Evolutionary conservation across 2,113 vertebrate species (phyloP).

Genomic region (Ptychochromis oligacanthus): DNA sequence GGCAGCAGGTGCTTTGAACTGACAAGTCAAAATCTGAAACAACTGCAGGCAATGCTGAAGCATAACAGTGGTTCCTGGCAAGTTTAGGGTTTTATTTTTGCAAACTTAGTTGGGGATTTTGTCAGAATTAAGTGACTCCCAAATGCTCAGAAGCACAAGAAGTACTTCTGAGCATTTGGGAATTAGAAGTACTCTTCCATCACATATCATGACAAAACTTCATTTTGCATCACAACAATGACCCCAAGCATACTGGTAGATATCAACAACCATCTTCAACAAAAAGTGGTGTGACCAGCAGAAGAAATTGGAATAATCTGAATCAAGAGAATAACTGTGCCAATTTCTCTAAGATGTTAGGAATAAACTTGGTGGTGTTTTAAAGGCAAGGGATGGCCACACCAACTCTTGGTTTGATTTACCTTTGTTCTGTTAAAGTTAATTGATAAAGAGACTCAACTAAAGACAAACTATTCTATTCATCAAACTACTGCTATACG

Average conservation of each 20-base stretch:
- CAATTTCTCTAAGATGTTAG: not conserved
- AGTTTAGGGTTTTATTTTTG: not conserved
- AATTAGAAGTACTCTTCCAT: not conserved
- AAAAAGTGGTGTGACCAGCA: not conserved
- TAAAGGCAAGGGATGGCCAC: not conserved
- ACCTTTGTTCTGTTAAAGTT: not conserved
- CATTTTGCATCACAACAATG: not conserved
- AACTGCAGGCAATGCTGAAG: slow-evolving; percentile 2
- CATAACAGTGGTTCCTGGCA: not conserved
- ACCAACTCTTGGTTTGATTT: too few relatives aligned
- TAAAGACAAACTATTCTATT: not conserved
- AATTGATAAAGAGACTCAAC: not conserved
- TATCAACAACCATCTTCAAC: not conserved
- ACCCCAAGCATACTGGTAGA: not conserved
- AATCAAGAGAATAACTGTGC: not conserved
- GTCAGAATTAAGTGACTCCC: not conserved
- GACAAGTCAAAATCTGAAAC: slow-evolving; percentile 1
- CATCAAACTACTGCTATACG: not conserved
- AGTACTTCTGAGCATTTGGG: not conserved
- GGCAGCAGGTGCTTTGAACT: slow-evolving; percentile 1
- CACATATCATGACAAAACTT: not conserved
- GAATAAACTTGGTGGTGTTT: not conserved
- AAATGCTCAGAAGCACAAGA: not conserved
- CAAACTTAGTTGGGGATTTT: not conserved
- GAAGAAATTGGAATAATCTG: not conserved